phyloP scores from a whole-genome alignment of 2,113 vertebrate genomes.

The Hylia prasina region DNA sequence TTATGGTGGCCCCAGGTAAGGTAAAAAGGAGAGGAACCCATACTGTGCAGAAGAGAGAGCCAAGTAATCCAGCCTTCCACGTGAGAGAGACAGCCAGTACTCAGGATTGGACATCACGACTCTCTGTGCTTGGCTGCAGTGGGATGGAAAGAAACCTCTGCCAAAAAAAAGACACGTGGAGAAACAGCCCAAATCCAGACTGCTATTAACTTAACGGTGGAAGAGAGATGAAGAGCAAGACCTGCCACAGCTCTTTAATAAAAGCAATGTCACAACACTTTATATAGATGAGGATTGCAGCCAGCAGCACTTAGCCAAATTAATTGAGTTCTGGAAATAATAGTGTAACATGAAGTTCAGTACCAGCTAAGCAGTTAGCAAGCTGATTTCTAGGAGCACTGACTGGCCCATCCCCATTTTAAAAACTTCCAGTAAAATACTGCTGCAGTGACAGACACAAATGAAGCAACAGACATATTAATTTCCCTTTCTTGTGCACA shows the following conservation, averaged over 20 bases:
- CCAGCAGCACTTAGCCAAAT: background rate
- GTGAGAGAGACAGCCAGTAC: background rate
- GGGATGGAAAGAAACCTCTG: slow-evolving; percentile 7
- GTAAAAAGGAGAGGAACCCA: background rate
- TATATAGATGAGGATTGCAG: background rate
- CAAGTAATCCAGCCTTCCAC: background rate
- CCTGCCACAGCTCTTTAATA: background rate
- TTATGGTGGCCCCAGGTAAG: background rate
- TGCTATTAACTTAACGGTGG: background rate
- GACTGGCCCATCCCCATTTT: background rate
- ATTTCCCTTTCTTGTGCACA: background rate
- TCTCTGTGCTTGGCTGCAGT: background rate
- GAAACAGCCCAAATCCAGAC: background rate
- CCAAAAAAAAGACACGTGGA: background rate
- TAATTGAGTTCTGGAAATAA: background rate
- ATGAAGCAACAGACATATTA: background rate
- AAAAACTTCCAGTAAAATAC: background rate
- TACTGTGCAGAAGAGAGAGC: background rate
- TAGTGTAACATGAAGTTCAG: background rate
- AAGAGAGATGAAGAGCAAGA: background rate
- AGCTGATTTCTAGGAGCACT: background rate
- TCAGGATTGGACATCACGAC: background rate
- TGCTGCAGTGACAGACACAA: background rate
- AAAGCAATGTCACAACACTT: background rate
- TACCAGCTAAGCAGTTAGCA: background rate